Conservation (phyloP, 2,888 invertebrate genomes). For the Philonicus albiceps region DNA sequence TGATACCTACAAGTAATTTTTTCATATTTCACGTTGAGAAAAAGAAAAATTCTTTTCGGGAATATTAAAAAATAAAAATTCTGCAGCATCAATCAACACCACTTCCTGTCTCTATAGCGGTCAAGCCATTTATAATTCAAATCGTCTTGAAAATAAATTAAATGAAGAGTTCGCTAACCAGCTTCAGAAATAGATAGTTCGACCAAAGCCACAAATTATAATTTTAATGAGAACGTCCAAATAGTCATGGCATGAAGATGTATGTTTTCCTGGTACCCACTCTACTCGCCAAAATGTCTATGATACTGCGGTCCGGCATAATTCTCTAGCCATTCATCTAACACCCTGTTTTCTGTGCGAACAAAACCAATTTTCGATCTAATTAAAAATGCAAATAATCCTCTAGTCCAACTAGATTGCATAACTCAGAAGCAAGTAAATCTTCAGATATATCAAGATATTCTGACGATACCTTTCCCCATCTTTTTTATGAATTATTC, state of each 20-base stretch:
- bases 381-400: neutral
- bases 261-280: neutral
- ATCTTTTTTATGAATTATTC: neutral
- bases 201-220: neutral
- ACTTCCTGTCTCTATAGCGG: neutral
- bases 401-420: neutral
- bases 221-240: neutral
- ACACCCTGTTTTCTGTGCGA: neutral
- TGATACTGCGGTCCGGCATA: neutral
- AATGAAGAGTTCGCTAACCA: neutral
- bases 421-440: neutral
- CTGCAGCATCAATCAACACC: neutral
- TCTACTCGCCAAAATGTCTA: neutral
- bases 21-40: neutral
- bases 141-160: neutral
- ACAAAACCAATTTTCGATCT: neutral
- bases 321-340: neutral
- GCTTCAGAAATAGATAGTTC: neutral
- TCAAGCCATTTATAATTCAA: neutral
- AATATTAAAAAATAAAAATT: neutral
- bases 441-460: neutral
- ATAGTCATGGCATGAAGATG: neutral
- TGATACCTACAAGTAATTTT: neutral
- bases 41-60: neutral
- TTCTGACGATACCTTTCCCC: neutral